Evolutionary conservation across 2,113 vertebrate genomes (phyloP), one percentile per base, ranked within the genome.

Genomic region (Catharus minimus): DNA sequence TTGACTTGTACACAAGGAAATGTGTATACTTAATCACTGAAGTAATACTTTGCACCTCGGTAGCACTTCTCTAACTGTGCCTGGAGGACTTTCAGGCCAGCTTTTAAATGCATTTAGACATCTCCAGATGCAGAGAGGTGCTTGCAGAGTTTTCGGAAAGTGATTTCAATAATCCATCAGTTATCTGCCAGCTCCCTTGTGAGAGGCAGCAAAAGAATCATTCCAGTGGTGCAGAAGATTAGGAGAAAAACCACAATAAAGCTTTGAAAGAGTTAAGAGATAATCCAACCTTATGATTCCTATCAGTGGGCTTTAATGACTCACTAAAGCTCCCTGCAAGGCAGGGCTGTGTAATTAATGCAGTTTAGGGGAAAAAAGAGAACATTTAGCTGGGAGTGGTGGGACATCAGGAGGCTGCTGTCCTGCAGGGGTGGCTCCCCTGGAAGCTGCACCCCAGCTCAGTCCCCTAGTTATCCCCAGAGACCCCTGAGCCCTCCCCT

Each of bases 1-100:
- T 74, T 88, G 82, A 68, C 81, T 89, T 73, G 87, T 89, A 77
- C 61, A 85, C 85, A 91, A 89, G 85, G 75, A 91, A 87, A 92
- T 12, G 0, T 62, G 56, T 80, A 60, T 71, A 52, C 46, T 64
- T 80, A 91, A 85, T 79, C 61, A 66, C 39, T 28, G 64, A 88
- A 75, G 47, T 89, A 82, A 61, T 65, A 53, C 50, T 62, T 79
- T 57, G 49, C 56, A 84, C 61, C 44, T 94, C 83, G 53, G 16
- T 47, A 86, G 65, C 57, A 47, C 41, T 79, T 85, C 50, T 85
- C 28, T 43, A 89, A 69, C 67, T 1, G 2, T 52, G n/a, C n/a
- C 73, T 89, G 38, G 46, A 89, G 75, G 75, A 58, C 47, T 85
- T 91, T 85, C 66, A 66, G 89, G 52, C 39, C 65, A 67, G 53